Base-by-base conservation (phyloP, 2,797 vertebrate species). In the Galaxias olidus region DNA sequence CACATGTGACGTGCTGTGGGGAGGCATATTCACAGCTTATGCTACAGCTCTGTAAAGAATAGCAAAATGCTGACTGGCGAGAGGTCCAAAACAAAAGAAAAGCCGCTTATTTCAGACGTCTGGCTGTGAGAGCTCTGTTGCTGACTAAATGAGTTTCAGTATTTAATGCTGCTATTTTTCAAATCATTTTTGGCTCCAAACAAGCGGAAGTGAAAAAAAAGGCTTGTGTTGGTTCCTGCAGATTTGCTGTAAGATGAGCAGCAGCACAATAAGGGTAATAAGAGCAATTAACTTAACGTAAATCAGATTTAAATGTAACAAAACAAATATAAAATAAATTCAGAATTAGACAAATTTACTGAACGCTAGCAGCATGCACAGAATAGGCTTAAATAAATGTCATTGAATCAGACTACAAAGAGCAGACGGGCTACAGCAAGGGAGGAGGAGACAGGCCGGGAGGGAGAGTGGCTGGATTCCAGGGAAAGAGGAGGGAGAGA, bases 21-120 rank as follows among this genome's bases (percentile, higher is more conserved):
- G 49, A 73, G 70, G 63, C 61, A 71, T 65, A 83, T 77, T 84
- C 76, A 71, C 84, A 81, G 75, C 68, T 78, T 78, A 79, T 72
- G 68, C 56, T 77, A 46, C 52, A 79, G 83, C 57, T 73, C 18
- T 75, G 66, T 59, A 54, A 74, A 72, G 62, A 75, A 75, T 43
- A 72, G 70, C 66, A 74, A 81, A 60, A 76, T 65, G 70, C 70
- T 40, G 59, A 69, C 65, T 69, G 62, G 65, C 40, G 63, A 80
- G 60, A 62, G 65, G 54, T 56, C 54, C 50, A 72, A 75, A 82
- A 84, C 65, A 81, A 83, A 84, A 69, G 59, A 63, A 72, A 71
- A 79, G 56, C 70, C 0, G 43, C 71, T 83, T 76, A 75, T 83
- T 86, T 77, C 40, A 82, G 63, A 80, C 46, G 71, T 66, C 65